phyloP scores from a whole-genome alignment of 2,888 invertebrate species.

The Oscheius sp. region DNA sequence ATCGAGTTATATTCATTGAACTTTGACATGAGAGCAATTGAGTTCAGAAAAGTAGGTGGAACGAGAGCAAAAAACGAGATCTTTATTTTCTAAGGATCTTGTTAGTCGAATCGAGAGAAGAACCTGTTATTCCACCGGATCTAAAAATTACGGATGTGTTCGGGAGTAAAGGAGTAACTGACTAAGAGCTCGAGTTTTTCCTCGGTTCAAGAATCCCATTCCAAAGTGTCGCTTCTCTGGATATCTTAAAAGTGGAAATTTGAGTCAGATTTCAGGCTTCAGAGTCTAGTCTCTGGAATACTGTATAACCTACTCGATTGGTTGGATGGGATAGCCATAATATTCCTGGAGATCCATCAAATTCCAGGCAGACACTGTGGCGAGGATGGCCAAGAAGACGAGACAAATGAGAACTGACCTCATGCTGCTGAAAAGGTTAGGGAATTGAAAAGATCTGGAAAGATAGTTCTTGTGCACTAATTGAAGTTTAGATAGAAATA shows the following conservation, averaged over 20 bases:
- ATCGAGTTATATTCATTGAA: too few relatives aligned
- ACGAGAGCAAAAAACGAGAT: too few relatives aligned
- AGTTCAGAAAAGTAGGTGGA: too few relatives aligned
- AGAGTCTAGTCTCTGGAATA: background rate
- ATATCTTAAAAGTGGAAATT: background rate
- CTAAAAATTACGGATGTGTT: background rate
- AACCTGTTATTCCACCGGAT: background rate
- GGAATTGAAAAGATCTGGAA: too few relatives aligned
- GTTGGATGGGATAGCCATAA: conserved; percentile 6
- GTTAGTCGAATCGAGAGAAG: too few relatives aligned
- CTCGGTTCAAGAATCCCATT: conserved; percentile 18
- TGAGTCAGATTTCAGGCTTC: background rate
- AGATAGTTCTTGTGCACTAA: too few relatives aligned
- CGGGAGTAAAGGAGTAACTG: too few relatives aligned
- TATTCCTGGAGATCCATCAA: conserved; percentile 18
- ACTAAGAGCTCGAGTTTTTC: background rate
- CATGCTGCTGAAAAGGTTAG: background rate
- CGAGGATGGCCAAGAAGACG: background rate
- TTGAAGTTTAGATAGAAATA: too few relatives aligned
- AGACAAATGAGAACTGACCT: background rate
- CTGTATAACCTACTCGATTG: conserved; percentile 4
- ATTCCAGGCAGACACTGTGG: background rate
- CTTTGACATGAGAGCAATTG: too few relatives aligned
- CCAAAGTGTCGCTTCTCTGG: conserved; percentile 13
- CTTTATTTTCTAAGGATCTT: too few relatives aligned